Evolutionary conservation across 2,113 vertebrate genomes (phyloP), one percentile per base, ranked within the genome.

Genomic region (Oryzias melastigma): DNA sequence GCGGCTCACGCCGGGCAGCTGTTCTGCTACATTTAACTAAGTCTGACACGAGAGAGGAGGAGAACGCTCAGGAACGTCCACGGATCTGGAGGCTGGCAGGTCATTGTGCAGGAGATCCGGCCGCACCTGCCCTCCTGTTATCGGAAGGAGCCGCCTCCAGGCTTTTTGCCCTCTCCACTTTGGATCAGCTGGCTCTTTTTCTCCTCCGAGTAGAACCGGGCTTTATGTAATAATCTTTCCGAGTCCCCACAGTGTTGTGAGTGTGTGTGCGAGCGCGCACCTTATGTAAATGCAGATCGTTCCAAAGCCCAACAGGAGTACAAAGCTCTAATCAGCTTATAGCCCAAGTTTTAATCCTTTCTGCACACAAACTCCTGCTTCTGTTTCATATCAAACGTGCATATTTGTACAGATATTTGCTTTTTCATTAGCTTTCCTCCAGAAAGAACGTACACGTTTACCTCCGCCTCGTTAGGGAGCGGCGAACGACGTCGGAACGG

Each of bases 271-370:
- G 41, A 49, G 73, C 20, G 59, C 62, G 78, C 55, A 81, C 78
- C 77, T 86, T 83, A 85, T 84, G 85, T 84, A 88, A 88, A 90
- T 87, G 68, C 66, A 80, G 75, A 84, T 77, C 70, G 58, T 78
- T 81, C 63, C 75, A 80, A 83, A 85, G 50, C 84, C 84, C 83
- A 73, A 75, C 61, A 81, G 82, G 58, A 84, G 75, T 29, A 85
- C 82, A 87, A 86, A 89, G 76, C 85, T 45, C 68, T 82, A 88
- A 91, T 91, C 86, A 84, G 79, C 79, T 91, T 87, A 85, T 24
- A 71, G 78, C 68, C 71, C 71, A 84, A 84, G 73, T 90, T 88
- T 82, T 83, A 88, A 90, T 91, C 88, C 81, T 75, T 47, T 73
- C 49, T 12, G 52, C 78, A 85, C 75, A 73, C 76, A 81, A 79